Evolutionary conservation across 2,888 invertebrate species (phyloP).

Genomic region (Pollenia labialis): DNA sequence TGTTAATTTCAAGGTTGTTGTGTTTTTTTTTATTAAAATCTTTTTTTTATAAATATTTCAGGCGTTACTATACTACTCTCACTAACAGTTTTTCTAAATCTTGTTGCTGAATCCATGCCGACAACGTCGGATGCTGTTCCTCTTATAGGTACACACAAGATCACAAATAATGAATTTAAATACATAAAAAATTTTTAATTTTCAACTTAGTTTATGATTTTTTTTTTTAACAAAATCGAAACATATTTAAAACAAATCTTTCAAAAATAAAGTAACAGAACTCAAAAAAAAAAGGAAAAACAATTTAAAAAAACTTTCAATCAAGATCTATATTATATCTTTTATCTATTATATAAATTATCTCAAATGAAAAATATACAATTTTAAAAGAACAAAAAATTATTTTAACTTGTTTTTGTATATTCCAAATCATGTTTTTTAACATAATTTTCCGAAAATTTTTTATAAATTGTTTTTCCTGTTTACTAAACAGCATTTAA

Average conservation of each 20-base stretch:
- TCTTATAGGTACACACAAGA: constrained; percentile 88
- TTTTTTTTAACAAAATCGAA: neutral
- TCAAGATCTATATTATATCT: no score
- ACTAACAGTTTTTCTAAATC: constrained; percentile 98
- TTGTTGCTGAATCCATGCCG: constrained; percentile 98
- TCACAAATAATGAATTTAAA: constrained; percentile 71
- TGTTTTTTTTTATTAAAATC: constrained; percentile 78
- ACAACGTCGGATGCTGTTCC: constrained; percentile 93
- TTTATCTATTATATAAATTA: neutral
- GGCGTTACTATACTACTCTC: constrained; percentile 98
- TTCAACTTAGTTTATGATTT: constrained; percentile 45
- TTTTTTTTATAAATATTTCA: constrained; percentile 85
- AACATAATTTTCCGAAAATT: neutral
- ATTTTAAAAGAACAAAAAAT: neutral
- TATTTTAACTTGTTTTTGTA: no score
- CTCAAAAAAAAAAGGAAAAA: neutral
- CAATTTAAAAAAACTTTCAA: constrained; percentile 23
- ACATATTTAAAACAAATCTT: neutral
- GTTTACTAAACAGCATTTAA: constrained; percentile 26
- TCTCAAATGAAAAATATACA: neutral
- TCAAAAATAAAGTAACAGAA: neutral
- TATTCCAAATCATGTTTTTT: neutral
- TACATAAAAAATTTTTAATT: constrained; percentile 59
- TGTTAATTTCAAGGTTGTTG: constrained; percentile 75
- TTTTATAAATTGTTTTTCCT: constrained; percentile 22